phyloP scores from a whole-genome alignment of 2,113 vertebrate genomes.

The Myrmecobius fasciatus region DNA sequence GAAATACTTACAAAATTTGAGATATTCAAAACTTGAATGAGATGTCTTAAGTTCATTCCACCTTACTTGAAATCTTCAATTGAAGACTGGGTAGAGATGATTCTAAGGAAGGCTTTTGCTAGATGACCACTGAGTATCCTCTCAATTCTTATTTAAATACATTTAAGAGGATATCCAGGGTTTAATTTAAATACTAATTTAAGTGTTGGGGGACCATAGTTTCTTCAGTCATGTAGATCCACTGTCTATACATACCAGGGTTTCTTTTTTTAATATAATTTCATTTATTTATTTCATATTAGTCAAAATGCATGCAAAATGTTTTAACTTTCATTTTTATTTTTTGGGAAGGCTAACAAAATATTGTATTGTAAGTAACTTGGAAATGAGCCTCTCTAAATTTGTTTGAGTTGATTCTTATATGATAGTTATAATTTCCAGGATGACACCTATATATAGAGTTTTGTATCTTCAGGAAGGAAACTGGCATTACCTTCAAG shows the following conservation, averaged over 20 bases:
- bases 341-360: not conserved
- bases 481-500: not conserved
- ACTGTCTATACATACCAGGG: not conserved
- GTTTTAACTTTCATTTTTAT: not conserved
- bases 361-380: not conserved
- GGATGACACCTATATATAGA: not conserved
- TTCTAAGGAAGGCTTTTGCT: not conserved
- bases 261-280: not conserved
- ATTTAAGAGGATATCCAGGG: not conserved
- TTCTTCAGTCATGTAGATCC: not conserved
- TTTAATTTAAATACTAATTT: not conserved
- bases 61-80: not conserved
- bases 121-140: not conserved
- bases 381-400: not conserved
- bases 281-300: not conserved
- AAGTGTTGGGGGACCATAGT: not conserved
- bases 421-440: not conserved
- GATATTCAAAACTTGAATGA: not conserved
- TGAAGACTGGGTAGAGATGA: not conserved
- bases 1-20: too few species aligned
- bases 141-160: not conserved
- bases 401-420: not conserved
- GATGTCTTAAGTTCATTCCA: not conserved
- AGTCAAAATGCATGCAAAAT: not conserved
- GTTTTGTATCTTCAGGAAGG: not conserved